These are phyloP conservation scores for Noturus placidus DNA, from an alignment of 2,113 vertebrate species.

Conservation along the genomic window DNA sequence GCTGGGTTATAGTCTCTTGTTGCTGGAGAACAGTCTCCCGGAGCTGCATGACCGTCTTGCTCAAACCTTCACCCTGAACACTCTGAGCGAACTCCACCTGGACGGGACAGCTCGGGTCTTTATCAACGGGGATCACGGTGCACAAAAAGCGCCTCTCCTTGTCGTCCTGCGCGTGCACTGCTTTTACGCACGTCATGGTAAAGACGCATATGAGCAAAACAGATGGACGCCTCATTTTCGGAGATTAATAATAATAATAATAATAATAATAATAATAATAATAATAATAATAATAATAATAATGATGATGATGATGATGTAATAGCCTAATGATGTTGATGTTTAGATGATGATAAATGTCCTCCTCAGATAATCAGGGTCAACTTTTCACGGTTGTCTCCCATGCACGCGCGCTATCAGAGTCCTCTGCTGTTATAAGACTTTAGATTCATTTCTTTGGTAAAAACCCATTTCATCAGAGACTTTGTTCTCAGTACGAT, in stretches of 20 bases:
- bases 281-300: not conserved
- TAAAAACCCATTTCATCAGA: not conserved
- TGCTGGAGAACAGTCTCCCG: constrained; percentile 91
- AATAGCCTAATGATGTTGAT: not conserved
- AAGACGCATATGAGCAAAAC: constrained; percentile 66
- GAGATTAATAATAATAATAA: constrained; percentile 43
- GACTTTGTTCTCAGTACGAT: not conserved
- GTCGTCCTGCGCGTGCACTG: constrained; percentile 63
- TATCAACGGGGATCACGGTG: constrained; percentile 79
- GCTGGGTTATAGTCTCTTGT: constrained; percentile 89
- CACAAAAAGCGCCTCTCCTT: constrained; percentile 87
- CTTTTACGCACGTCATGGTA: constrained; percentile 58
- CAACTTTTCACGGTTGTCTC: not conserved
- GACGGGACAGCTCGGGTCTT: constrained; percentile 78
- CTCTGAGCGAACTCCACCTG: constrained; percentile 75
- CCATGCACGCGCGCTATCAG: not conserved
- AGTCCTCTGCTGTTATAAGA: not conserved
- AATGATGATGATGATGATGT: not conserved
- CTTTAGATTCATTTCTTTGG: not conserved
- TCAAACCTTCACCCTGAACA: constrained; percentile 85
- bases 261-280: no score
- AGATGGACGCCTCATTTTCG: constrained; percentile 44
- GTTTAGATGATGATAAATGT: not conserved
- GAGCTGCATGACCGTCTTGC: constrained; percentile 87
- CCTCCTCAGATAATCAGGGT: not conserved